Conservation (phyloP, 2,797 vertebrate genomes). For the Anisognathus igniventris region DNA sequence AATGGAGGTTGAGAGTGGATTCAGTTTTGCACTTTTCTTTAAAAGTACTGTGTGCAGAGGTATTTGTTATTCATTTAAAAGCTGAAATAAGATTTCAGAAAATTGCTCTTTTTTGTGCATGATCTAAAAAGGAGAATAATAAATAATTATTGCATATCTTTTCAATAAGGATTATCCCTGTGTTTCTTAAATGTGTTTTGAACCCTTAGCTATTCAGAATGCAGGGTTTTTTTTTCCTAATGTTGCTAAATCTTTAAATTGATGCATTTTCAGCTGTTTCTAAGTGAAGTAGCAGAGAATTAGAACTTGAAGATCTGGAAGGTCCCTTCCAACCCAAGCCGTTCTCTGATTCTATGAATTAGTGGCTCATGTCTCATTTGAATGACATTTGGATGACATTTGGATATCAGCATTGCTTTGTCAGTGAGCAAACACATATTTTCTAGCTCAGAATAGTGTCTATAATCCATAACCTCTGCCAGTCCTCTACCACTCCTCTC, state of each 20-base stretch:
- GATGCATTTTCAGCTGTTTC: not conserved
- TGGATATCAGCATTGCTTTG: not conserved
- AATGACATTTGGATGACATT: not conserved
- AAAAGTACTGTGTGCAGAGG: not conserved
- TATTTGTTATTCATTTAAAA: not conserved
- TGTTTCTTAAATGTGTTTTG: not conserved
- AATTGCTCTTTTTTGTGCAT: not conserved
- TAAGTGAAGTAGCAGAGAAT: not conserved
- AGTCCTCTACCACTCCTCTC: not conserved
- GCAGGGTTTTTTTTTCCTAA: fast-evolving
- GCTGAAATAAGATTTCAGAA: not conserved
- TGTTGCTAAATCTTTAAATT: not conserved
- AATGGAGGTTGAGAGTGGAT: not conserved
- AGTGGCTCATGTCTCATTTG: fast-evolving
- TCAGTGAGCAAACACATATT: not conserved
- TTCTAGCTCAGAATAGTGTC: not conserved
- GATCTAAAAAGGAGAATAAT: not conserved
- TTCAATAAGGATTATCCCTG: not conserved
- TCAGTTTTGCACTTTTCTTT: not conserved
- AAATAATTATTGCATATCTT: not conserved
- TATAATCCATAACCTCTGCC: not conserved
- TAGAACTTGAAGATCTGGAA: not conserved
- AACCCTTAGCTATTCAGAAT: not conserved
- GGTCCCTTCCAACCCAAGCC: not conserved
- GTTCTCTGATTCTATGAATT: not conserved